These are phyloP conservation scores for Dinocampus coccinellae DNA, from an alignment of 2,888 invertebrate genomes.

Conservation along the genomic window DNA sequence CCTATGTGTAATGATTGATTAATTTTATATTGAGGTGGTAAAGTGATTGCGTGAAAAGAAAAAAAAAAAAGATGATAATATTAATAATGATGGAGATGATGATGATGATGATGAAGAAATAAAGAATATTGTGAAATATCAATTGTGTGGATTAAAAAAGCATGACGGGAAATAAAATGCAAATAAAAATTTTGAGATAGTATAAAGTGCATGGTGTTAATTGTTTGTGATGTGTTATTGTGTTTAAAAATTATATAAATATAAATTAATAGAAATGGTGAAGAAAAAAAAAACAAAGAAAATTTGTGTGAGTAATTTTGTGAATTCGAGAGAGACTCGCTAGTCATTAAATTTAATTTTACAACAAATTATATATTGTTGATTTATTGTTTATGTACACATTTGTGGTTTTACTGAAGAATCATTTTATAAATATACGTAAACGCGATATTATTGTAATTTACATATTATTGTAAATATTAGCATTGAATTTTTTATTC, in stretches of 20 bases:
- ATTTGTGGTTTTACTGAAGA: not conserved
- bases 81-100: too few species aligned
- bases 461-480: too few species aligned
- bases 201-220: too few species aligned
- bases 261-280: not conserved
- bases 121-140: too few species aligned
- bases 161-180: too few species aligned
- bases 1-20: conserved; percentile 53
- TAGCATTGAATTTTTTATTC: too few species aligned
- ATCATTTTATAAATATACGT: not conserved
- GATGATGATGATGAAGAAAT: too few species aligned
- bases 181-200: too few species aligned
- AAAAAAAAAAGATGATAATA: not conserved
- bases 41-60: not conserved
- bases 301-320: not conserved
- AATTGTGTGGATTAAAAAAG: too few species aligned
- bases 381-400: not conserved
- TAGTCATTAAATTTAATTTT: conserved; percentile 7
- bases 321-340: not conserved
- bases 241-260: not conserved
- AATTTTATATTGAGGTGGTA: not conserved
- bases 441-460: not conserved
- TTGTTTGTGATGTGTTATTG: too few species aligned
- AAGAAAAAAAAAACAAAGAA: not conserved
- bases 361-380: not conserved